Evolutionary conservation across 2,888 invertebrate genomes (phyloP).

Genomic region (Axea sp.): DNA sequence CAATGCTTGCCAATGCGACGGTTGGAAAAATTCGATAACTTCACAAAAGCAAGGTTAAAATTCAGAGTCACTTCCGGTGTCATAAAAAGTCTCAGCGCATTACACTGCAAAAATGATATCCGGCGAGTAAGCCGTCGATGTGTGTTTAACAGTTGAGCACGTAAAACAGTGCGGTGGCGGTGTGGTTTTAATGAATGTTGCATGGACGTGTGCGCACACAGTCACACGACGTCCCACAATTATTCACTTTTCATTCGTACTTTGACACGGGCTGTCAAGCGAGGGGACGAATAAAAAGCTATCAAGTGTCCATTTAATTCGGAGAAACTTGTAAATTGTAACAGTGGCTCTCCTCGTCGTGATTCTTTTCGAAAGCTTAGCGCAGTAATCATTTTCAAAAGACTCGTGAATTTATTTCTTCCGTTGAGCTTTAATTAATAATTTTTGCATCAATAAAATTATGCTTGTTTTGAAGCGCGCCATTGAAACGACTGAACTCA

Average conservation of each 20-base stretch:
- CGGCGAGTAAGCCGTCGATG: slow-evolving; percentile 32
- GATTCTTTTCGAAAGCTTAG: slow-evolving; percentile 19
- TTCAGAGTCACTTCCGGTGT: neutral
- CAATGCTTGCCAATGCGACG: too few relatives aligned
- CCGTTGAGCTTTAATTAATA: too few relatives aligned
- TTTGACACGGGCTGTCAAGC: slow-evolving; percentile 42
- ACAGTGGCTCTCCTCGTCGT: slow-evolving; percentile 12
- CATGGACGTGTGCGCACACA: slow-evolving; percentile 26
- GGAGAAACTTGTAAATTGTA: slow-evolving; percentile 44
- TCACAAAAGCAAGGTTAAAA: too few relatives aligned
- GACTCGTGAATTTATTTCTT: too few relatives aligned
- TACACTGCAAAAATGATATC: slow-evolving; percentile 19
- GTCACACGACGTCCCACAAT: slow-evolving; percentile 34
- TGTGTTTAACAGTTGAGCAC: slow-evolving; percentile 46
- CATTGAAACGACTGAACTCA: too few relatives aligned
- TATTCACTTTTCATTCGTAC: slow-evolving; percentile 57
- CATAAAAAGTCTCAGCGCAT: slow-evolving; percentile 21
- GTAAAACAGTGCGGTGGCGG: slow-evolving; percentile 28
- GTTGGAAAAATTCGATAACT: too few relatives aligned
- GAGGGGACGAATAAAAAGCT: slow-evolving; percentile 49
- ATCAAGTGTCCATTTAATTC: slow-evolving; percentile 54
- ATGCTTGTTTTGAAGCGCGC: too few relatives aligned
- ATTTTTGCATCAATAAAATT: too few relatives aligned
- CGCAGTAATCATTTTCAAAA: slow-evolving; percentile 20
- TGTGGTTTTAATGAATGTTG: slow-evolving; percentile 58